A percentile compares a stretch with the other conserved stretches of the same genome.
Conservation (phyloP, 1,140 invertebrate genomes). For the Ceratina australensis region DNA sequence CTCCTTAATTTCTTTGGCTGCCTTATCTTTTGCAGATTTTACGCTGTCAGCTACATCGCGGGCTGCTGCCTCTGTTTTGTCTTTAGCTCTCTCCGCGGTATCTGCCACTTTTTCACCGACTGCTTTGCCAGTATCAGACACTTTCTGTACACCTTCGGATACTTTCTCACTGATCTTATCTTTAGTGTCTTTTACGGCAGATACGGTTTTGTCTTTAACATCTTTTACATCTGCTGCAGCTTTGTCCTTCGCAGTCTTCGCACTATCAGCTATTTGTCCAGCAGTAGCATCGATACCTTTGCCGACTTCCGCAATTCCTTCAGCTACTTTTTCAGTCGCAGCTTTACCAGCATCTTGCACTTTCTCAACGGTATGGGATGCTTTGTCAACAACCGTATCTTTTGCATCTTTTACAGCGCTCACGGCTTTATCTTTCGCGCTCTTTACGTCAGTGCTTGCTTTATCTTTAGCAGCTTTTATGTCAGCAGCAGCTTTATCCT, state of each 20-base stretch:
- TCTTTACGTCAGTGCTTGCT: not conserved
- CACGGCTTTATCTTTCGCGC: conserved; percentile 5
- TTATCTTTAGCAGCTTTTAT: conserved; percentile 52
- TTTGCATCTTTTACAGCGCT: conserved; percentile 21
- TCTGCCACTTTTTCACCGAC: conserved; percentile 20
- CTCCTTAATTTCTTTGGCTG: conserved; percentile 36
- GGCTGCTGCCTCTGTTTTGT: conserved; percentile 35
- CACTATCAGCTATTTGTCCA: not conserved
- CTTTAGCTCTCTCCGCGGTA: not conserved
- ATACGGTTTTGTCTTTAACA: conserved; percentile 1
- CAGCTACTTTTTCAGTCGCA: conserved; percentile 6
- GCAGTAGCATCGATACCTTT: not conserved
- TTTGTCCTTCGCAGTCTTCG: conserved; percentile 25
- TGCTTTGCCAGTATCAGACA: not conserved
- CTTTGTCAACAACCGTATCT: conserved; percentile 31
- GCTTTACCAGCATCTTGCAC: conserved; percentile 12
- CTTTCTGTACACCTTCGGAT: not conserved
- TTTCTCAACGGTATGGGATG: not conserved
- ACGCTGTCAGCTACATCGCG: conserved; percentile 28
- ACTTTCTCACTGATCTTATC: conserved; percentile 36
- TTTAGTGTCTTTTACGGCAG: not conserved
- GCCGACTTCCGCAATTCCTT: not conserved
- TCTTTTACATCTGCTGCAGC: conserved; percentile 12
- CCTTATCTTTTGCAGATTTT: conserved; percentile 20
- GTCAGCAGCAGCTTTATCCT: not conserved